Evolutionary conservation across 2,797 vertebrate genomes (phyloP).

Genomic region (Enteromius unitaeniatus): DNA sequence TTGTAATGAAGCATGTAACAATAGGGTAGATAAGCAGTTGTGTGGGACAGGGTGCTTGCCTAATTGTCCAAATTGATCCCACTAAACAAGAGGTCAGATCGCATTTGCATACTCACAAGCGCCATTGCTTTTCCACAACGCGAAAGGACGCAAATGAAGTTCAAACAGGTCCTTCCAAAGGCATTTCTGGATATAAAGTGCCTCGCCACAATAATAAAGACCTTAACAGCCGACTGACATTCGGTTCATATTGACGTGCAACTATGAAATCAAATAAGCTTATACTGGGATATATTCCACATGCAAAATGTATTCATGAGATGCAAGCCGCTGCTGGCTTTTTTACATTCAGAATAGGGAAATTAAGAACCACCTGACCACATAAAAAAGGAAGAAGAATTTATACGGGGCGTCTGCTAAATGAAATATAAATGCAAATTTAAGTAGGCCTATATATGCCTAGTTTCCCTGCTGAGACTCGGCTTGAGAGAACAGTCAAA

Average conservation of each 20-base stretch:
- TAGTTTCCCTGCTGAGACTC: not conserved
- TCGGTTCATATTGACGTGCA: not conserved
- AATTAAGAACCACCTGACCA: slow-evolving; percentile 31
- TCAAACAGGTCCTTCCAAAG: slow-evolving; percentile 1
- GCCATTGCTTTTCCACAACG: not conserved
- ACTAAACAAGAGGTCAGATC: slow-evolving; percentile 15
- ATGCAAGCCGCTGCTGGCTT: slow-evolving; percentile 9
- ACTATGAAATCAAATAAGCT: slow-evolving; percentile 27
- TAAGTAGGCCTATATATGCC: slow-evolving; percentile 19
- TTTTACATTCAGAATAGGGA: slow-evolving; percentile 3
- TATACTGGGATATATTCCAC: slow-evolving; percentile 19
- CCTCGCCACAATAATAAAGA: slow-evolving; percentile 7
- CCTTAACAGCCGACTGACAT: not conserved
- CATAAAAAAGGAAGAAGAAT: not conserved
- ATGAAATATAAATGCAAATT: slow-evolving; percentile 38
- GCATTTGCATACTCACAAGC: slow-evolving; percentile 18
- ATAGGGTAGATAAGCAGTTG: slow-evolving; percentile 17
- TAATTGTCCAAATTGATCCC: slow-evolving; percentile 46
- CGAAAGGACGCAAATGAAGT: slow-evolving; percentile 32
- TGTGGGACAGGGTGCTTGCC: slow-evolving; percentile 29
- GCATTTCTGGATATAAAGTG: slow-evolving; percentile 19
- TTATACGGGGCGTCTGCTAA: not conserved
- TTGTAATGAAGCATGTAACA: slow-evolving; percentile 47
- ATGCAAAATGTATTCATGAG: slow-evolving; percentile 38
- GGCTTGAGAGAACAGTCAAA: slow-evolving; percentile 9